phyloP scores from a whole-genome alignment of 1,140 invertebrate species.

The Lethrus apterus region DNA sequence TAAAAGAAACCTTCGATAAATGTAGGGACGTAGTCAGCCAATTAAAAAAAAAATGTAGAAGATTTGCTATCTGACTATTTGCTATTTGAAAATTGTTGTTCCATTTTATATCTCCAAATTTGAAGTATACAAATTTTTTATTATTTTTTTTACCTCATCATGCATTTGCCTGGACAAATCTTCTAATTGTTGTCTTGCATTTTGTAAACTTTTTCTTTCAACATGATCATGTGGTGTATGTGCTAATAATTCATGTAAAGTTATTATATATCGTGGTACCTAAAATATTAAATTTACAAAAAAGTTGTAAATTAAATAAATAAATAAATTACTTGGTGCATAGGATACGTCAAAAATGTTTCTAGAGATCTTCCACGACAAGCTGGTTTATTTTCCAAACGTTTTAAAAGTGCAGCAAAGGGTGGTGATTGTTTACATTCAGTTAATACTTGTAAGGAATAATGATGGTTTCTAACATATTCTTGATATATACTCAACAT shows the following conservation, averaged over 20 bases:
- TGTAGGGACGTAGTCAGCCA: too few species aligned
- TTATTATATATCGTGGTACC: constrained; percentile 90
- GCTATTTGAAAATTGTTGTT: too few species aligned
- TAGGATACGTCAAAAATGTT: constrained; percentile 88
- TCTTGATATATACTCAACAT: constrained; percentile 94
- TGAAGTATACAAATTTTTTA: too few species aligned
- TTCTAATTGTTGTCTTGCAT: constrained; percentile 81
- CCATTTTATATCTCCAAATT: too few species aligned
- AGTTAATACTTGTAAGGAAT: constrained; percentile 87
- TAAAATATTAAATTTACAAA: constrained; percentile 42
- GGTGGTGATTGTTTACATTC: constrained; percentile 84
- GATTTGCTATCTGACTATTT: too few species aligned
- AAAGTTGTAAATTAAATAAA: constrained; percentile 6
- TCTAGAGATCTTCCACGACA: constrained; percentile 81
- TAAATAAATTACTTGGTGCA: constrained; percentile 73
- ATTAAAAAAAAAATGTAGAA: too few species aligned
- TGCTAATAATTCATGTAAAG: constrained; percentile 82
- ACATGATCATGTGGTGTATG: constrained; percentile 93
- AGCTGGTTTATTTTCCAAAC: constrained; percentile 73
- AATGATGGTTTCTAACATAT: constrained; percentile 90
- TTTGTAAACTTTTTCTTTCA: constrained; percentile 83
- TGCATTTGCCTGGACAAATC: constrained; percentile 76
- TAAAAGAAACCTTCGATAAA: too few species aligned
- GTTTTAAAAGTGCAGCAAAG: constrained; percentile 72
- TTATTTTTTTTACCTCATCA: constrained; percentile 81